These are phyloP conservation scores for Chloroceryle amazona DNA, from an alignment of 2,797 vertebrate genomes.

Conservation along the genomic window DNA sequence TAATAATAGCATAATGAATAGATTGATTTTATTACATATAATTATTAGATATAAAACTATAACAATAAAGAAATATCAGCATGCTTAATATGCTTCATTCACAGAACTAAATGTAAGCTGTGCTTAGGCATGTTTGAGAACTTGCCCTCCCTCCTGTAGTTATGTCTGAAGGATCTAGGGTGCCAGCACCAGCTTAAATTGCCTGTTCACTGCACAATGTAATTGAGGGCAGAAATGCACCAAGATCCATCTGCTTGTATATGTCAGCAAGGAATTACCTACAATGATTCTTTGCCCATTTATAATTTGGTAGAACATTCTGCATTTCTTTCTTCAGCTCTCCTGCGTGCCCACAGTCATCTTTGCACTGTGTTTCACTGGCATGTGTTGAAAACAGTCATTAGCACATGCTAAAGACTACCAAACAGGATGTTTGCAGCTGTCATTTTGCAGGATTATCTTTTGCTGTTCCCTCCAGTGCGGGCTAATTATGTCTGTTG, in stretches of 20 bases:
- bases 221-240: conserved; percentile 11
- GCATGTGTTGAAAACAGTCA: conserved; percentile 73
- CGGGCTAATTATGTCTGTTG: conserved; percentile 66
- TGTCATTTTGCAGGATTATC: conserved; percentile 73
- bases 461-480: conserved; percentile 43
- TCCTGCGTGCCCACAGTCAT: not conserved
- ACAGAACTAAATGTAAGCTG: not conserved
- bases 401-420: conserved; percentile 64
- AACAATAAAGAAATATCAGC: not conserved
- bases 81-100: not conserved
- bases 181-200: not conserved
- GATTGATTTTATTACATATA: not conserved
- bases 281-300: not conserved
- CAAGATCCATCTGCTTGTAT: not conserved
- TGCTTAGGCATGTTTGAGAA: not conserved
- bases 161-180: not conserved
- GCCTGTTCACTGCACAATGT: not conserved
- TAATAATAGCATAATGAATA: not conserved
- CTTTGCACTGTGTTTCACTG: conserved; percentile 41
- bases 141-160: not conserved
- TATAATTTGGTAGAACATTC: conserved; percentile 19
- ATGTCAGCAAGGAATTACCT: conserved; percentile 36
- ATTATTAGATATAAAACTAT: not conserved
- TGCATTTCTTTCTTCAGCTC: conserved; percentile 25
- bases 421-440: conserved; percentile 71